Evolutionary conservation across 2,888 invertebrate genomes (phyloP), one percentile per base, ranked within the genome.

Genomic region (Pristionchus maxplancki): DNA sequence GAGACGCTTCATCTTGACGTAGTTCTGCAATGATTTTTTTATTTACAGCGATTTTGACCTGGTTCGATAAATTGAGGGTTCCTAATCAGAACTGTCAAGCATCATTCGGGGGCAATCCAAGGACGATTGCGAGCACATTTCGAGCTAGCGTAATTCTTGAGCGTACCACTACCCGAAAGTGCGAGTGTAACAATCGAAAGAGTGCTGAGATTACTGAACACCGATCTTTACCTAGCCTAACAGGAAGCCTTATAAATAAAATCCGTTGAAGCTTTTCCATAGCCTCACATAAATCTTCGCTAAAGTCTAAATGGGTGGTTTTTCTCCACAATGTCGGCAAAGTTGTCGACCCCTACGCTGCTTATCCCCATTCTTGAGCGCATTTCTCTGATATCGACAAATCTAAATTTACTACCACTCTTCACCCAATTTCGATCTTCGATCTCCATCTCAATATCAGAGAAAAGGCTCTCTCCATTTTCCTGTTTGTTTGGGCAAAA

Each of bases 1-100:
- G 91, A 94, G 94, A 40, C 94, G 93, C 88, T 93, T 93, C 90
- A 94, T 93, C 89, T 94, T 94, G 62, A 94, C 94, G 83, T 93
- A 94, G 89, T 94, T 94, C 93, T 93, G 89, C 78, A 91, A 86
- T 20, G 13, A 5, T 81, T 83, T n/a, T n/a, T 24, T 24, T 40
- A 40, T 74, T 40, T 17, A 20, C 37, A 17, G n/a, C 28, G n/a
- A 37, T 40, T 24, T 24, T 28, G 8, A 4, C 71, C 1, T 1
- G 28, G 0, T 78, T 48, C 11, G 1, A 4, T 1, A 64, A 28
- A 15, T 4, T 1, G 31, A 9, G 31, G 8, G 34, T 64, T 64
- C 28, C 15, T 20, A 15, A 11, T 15, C 28, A 64, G 4, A 58
- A 28, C 28, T 2, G 11, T 2, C 64, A 64, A 64, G 0, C 58